These are phyloP conservation scores for Equus quagga DNA, from an alignment of 2,113 vertebrate genomes.

Conservation along the genomic window DNA sequence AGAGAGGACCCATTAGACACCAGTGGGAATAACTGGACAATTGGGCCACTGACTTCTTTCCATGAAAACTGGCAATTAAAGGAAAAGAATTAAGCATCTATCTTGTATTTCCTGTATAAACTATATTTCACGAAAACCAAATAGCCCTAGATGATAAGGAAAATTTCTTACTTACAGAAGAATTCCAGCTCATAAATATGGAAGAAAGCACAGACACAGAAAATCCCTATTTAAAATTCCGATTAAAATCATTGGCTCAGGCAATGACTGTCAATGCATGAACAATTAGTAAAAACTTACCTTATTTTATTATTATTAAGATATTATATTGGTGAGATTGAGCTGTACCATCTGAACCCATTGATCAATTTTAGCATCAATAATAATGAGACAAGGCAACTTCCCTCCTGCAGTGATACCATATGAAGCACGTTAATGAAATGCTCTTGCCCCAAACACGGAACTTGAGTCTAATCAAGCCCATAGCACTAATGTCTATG, in stretches of 20 bases:
- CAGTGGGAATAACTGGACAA: background rate
- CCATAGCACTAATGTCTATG: background rate
- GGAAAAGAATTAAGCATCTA: background rate
- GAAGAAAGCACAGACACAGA: background rate
- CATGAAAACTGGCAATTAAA: background rate
- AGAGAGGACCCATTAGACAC: background rate
- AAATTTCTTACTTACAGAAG: background rate
- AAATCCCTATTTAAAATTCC: background rate
- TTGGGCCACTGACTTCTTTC: background rate
- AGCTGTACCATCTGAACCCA: background rate
- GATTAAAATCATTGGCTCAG: background rate
- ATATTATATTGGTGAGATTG: background rate
- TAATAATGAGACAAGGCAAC: background rate
- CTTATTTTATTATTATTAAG: background rate
- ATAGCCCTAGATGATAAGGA: background rate
- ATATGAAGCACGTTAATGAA: background rate
- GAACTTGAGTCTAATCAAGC: background rate
- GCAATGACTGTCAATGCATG: background rate
- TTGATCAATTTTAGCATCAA: background rate
- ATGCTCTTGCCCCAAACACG: background rate
- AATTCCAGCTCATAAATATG: background rate
- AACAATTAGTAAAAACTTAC: background rate
- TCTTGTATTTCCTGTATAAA: background rate
- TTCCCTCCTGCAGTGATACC: rapidly evolving
- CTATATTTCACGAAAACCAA: background rate